A percentile compares a stretch with the other conserved stretches of the same genome.
Conservation (phyloP, 2,797 vertebrate genomes). For the Oceanodroma leucorhoa region DNA sequence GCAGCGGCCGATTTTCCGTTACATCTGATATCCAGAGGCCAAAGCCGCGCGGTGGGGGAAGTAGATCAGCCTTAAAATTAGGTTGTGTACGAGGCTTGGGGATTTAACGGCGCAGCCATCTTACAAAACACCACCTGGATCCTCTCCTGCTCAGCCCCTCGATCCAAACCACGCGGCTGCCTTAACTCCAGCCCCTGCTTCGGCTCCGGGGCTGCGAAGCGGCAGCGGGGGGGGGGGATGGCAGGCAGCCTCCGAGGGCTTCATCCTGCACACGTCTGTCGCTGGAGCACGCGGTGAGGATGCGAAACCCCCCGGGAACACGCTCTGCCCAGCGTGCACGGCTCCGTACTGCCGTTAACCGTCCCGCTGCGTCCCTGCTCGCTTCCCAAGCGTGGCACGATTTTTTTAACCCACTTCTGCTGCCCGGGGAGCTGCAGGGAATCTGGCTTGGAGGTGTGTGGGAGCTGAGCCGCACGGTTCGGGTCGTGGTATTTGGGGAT, state of each 20-base stretch:
- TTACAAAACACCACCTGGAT: neutral
- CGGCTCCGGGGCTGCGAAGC: accelerated
- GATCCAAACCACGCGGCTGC: neutral
- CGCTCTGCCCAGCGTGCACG: accelerated
- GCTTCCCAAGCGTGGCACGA: accelerated
- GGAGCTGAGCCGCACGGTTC: accelerated
- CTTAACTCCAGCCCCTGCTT: neutral
- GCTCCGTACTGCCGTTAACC: neutral
- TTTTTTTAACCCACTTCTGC: neutral
- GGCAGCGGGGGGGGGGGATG: accelerated
- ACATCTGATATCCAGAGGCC: neutral
- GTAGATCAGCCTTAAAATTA: neutral
- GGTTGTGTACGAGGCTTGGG: neutral
- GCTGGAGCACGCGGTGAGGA: neutral
- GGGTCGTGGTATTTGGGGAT: accelerated
- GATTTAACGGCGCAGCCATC: neutral
- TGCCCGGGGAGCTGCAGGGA: neutral
- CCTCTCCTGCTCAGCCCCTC: neutral
- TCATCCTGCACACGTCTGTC: accelerated
- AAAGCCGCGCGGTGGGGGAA: neutral
- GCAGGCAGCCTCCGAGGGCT: neutral
- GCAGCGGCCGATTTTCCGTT: neutral
- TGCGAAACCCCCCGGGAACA: neutral
- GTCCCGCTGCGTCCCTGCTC: neutral
- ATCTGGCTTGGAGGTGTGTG: accelerated